Base-by-base conservation (phyloP, 2,888 invertebrate genomes). In the Onthophagus sagittarius region DNA sequence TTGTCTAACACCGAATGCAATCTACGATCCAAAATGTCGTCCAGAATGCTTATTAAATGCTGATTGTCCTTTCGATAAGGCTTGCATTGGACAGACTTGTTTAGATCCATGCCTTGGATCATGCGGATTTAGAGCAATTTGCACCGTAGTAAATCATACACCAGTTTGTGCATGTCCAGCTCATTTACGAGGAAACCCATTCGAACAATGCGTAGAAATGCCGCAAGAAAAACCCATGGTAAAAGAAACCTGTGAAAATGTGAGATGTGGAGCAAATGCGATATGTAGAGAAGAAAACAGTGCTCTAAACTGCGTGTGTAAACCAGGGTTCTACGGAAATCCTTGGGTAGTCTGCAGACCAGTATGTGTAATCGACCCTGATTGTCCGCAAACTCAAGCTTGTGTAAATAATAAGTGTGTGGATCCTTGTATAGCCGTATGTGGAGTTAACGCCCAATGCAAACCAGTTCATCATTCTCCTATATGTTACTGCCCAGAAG, bases 31-130 rank as follows among this genome's bases (percentile, higher is more conserved):
- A 31, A 88, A 89, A 39, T 95, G 95, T 79, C 88, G 93, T 81
- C 95, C 95, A 39, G 94, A 95, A 86, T 96, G 96, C 85, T 86
- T 95, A 70, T 89, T 92, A 13, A 93, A 92, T 81, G 90, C 93
- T 0, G 95, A 95, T 80, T 95, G 95, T 86, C 88, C 91, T 70
- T 93, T 93, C 80, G 87, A 93, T 82, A 91, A 88, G 80, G 93
- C 94, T 72, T 95, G 95, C 81, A 85, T 94, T 71, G 89, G 90
- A 76, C 90, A 91, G 79, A 89, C 88, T 82, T 95, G 95, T 81
- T 84, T 89, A 11, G 92, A 95, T 84, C 94, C 94, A 14, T 94
- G 94, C 79, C 91, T 91, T 6, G 94, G 94, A 70, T 92, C 93
- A 2, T 94, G 94, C 81, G 94, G 94, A 67, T 88, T 92, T 69